A percentile compares a stretch with the other conserved stretches of the same genome.
phyloP scores from a whole-genome alignment of 2,888 invertebrate genomes.

The Hypolimnas misippus region DNA sequence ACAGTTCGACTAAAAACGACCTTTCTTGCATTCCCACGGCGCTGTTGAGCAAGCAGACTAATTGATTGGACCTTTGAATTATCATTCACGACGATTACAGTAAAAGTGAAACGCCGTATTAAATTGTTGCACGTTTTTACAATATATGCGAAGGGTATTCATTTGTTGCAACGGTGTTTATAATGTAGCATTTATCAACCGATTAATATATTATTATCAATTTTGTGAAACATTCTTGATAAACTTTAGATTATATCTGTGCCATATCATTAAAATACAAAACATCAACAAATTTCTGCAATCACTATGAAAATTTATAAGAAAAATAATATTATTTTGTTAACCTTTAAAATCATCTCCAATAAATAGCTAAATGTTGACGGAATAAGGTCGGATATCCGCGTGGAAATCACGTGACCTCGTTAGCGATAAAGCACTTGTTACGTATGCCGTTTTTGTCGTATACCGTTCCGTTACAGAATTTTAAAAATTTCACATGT shows the following conservation, averaged over 20 bases:
- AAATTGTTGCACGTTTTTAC: slow-evolving; percentile 4
- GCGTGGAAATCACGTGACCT: slow-evolving; percentile 40
- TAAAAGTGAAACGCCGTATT: slow-evolving; percentile 15
- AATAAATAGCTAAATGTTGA: slow-evolving; percentile 30
- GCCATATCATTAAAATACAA: background rate
- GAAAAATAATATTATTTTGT: background rate
- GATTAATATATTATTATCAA: background rate
- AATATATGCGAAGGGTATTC: slow-evolving; percentile 16
- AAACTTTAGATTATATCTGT: background rate
- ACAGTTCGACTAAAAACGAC: background rate
- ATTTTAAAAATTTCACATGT: background rate
- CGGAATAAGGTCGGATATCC: slow-evolving; percentile 37
- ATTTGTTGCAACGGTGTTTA: background rate
- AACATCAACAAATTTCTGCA: background rate
- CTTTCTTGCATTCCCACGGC: background rate
- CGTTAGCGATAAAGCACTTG: slow-evolving; percentile 34
- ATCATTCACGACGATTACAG: slow-evolving; percentile 10
- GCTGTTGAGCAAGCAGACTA: too few relatives aligned
- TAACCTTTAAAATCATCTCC: slow-evolving; percentile 18
- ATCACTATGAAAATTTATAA: background rate
- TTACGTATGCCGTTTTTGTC: slow-evolving; percentile 11
- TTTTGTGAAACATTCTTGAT: background rate
- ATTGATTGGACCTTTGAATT: slow-evolving; percentile 21
- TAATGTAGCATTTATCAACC: background rate
- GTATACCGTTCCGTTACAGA: slow-evolving; percentile 7